phyloP scores from a whole-genome alignment of 2,113 vertebrate species.

The Pteronura brasiliensis region DNA sequence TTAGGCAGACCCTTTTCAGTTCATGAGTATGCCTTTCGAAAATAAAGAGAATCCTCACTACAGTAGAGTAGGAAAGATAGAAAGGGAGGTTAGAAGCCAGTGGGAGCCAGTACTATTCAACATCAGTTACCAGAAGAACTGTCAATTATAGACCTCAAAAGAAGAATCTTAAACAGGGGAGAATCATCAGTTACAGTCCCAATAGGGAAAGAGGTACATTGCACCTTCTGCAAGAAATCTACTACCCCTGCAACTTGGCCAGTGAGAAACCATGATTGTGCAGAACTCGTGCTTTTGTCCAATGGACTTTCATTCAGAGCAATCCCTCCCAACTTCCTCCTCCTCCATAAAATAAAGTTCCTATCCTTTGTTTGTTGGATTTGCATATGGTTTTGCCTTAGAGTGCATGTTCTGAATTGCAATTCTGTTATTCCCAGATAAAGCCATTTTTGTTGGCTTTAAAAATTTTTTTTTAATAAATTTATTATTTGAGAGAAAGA shows the following conservation, averaged over 20 bases:
- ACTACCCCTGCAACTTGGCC: not conserved
- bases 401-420: not conserved
- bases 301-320: not conserved
- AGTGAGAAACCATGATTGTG: not conserved
- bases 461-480: too few relatives aligned
- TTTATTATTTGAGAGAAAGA: too few relatives aligned
- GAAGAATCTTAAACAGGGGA: not conserved
- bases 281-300: not conserved
- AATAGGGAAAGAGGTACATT: not conserved
- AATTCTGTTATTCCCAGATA: not conserved
- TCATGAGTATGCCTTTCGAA: not conserved
- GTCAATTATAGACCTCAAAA: not conserved
- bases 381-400: not conserved
- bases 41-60: not conserved
- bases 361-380: not conserved
- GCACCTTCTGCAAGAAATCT: not conserved
- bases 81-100: not conserved
- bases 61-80: not conserved
- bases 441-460: not conserved
- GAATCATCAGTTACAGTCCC: not conserved
- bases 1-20: not conserved
- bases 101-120: not conserved
- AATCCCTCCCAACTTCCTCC: not conserved
- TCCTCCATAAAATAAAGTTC: not conserved
- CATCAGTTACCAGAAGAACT: not conserved